A percentile compares a stretch with the other conserved stretches of the same genome.
phyloP scores from a whole-genome alignment of 2,888 invertebrate species.

The Tetragonisca angustula region DNA sequence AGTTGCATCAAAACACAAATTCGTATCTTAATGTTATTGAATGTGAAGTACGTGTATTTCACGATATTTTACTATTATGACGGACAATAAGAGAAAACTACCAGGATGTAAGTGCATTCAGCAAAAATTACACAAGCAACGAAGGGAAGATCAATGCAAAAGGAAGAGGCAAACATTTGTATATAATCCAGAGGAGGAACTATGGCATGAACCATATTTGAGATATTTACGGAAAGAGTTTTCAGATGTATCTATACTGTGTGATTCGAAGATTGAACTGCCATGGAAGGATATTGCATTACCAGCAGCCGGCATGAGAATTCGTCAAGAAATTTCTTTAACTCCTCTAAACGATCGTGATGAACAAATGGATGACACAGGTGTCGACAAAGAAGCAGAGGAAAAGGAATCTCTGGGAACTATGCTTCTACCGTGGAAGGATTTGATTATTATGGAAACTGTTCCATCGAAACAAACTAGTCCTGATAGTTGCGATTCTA shows the following conservation, averaged over 20 bases:
- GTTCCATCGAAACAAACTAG: slow-evolving; percentile 27
- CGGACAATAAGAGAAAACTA: slow-evolving; percentile 33
- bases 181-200: slow-evolving; percentile 75
- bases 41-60: not conserved
- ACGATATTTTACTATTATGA: slow-evolving; percentile 23
- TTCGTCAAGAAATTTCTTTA: slow-evolving; percentile 57
- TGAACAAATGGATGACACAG: slow-evolving; percentile 14
- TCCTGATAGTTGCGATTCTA: slow-evolving; percentile 69
- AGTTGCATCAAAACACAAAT: slow-evolving; percentile 26
- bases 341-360: slow-evolving; percentile 1
- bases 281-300: slow-evolving; percentile 79
- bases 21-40: not conserved
- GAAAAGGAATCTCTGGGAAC: slow-evolving; percentile 65
- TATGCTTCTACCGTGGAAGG: slow-evolving; percentile 76
- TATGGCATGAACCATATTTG: slow-evolving; percentile 78
- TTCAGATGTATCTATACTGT: slow-evolving; percentile 70
- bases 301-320: slow-evolving; percentile 67
- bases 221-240: slow-evolving; percentile 69
- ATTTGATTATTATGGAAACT: slow-evolving; percentile 71
- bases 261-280: slow-evolving; percentile 77
- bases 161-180: slow-evolving; percentile 73
- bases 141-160: slow-evolving; percentile 54
- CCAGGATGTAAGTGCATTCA: slow-evolving; percentile 43
- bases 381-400: slow-evolving; percentile 5
- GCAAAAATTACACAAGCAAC: slow-evolving; percentile 25